Base-by-base conservation (phyloP, 2,888 invertebrate species). In the Clunio marinus region DNA sequence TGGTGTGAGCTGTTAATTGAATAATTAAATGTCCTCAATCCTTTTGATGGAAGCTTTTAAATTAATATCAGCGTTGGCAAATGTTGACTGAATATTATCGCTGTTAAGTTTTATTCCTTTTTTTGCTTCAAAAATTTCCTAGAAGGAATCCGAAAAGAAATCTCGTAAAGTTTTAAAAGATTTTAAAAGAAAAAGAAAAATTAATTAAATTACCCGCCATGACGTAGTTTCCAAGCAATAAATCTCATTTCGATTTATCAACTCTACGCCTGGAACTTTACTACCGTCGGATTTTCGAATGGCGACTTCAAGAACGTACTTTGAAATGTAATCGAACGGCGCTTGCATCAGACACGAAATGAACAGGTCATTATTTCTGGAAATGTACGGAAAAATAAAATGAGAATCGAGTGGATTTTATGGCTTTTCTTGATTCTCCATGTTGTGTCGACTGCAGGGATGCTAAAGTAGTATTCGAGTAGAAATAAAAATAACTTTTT, bases 261-360 rank as follows among this genome's bases (percentile, higher is more conserved):
- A 55, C 66, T 66, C 41, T 35, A 55, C 37, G 27, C 66, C 66
- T 10, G 27, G 66, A 20, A 66, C 55, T 51, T 55, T 51, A 66
- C 55, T 24, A 24, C 46, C 70, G 63, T 59, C 63, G 68, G 55
- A 66, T 70, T 72, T 74, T 69, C 72, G 73, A 72, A 75, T 74
- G 73, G 73, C 74, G 71, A 73, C 74, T 74, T 76, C 74, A 71
- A 76, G 70, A 74, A 75, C 73, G 72, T 73, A 76, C 72, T 74
- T 72, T 69, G 70, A 71, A 72, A 73, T 73, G 73, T 75, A 74
- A 71, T 73, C 73, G 71, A 73, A 72, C 71, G 72, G 62, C 70
- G 72, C 73, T 72, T 73, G 73, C 70, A 73, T 70, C 70, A 76
- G 72, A 67, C 73, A 73, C 70, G 73, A 70, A 62, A 72, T 71